These are phyloP conservation scores for Pipistrellus kuhlii DNA, from an alignment of 2,797 vertebrate species.

Conservation along the genomic window DNA sequence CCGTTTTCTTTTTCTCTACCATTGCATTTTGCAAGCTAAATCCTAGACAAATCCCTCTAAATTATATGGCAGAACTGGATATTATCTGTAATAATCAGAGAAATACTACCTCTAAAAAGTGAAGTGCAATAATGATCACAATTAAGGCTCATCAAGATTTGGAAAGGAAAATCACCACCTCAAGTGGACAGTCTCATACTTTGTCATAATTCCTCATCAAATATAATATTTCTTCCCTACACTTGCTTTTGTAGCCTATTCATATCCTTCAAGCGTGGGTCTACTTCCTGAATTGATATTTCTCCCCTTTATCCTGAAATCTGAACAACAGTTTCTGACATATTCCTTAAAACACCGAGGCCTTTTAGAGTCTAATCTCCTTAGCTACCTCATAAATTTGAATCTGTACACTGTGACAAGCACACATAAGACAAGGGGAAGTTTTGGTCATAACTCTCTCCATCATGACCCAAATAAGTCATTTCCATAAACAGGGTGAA, in stretches of 20 bases:
- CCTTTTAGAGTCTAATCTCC: conserved; percentile 23
- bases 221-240: background rate
- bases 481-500: conserved; percentile 6
- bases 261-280: conserved; percentile 15
- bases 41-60: background rate
- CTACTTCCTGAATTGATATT: conserved; percentile 14
- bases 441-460: background rate
- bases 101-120: background rate
- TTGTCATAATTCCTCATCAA: conserved; percentile 12
- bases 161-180: conserved; percentile 37
- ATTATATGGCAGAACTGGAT: background rate
- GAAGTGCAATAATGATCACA: conserved; percentile 33
- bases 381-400: conserved; percentile 37
- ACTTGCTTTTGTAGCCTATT: conserved; percentile 1
- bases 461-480: background rate
- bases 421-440: background rate
- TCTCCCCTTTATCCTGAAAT: conserved; percentile 41
- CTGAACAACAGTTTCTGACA: conserved; percentile 63
- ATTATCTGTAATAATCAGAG: background rate
- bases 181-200: background rate
- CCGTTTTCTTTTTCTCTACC: background rate
- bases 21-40: conserved; percentile 9
- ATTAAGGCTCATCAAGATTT: conserved; percentile 31
- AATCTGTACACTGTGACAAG: conserved; percentile 1
- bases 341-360: conserved; percentile 45